Percentiles rank a stretch among this genome's conserved stretches.
These are phyloP conservation scores for Phenganax subtilis DNA, from an alignment of 92 coral and sea anemone genomes.

Conservation along the genomic window DNA sequence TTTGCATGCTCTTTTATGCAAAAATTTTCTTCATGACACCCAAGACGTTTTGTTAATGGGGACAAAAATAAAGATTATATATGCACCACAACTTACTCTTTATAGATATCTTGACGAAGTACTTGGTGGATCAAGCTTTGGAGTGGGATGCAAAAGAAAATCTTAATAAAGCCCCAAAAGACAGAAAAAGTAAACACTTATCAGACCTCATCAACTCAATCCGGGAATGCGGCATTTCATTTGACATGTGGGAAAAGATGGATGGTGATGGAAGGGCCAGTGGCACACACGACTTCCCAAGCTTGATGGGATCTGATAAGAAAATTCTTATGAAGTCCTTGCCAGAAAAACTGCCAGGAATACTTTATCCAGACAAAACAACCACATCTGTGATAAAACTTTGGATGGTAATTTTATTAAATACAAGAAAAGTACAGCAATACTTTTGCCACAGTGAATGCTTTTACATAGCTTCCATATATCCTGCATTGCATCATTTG, in stretches of 20 bases:
- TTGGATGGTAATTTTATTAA: too few species aligned
- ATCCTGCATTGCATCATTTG: too few species aligned
- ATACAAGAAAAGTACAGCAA: too few species aligned
- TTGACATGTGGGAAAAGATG: not conserved
- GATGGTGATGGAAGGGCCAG: constrained; percentile 29
- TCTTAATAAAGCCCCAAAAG: not conserved
- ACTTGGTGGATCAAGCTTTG: not conserved
- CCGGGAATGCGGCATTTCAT: not conserved
- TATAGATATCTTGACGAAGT: not conserved
- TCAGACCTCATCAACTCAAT: too few species aligned
- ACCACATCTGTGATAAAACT: too few species aligned
- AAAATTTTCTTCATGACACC: too few species aligned
- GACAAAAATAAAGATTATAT: too few species aligned
- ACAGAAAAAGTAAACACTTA: not conserved
- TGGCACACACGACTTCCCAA: constrained; percentile 25
- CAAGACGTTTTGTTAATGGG: too few species aligned
- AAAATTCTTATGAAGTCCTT: constrained; percentile 11
- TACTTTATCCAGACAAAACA: not conserved
- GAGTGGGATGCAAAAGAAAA: not conserved
- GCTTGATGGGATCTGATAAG: constrained; percentile 30
- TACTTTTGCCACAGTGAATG: too few species aligned
- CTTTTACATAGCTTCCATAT: too few species aligned
- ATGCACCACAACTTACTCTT: too few species aligned
- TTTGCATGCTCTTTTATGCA: too few species aligned
- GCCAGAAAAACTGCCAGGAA: not conserved